Percentiles rank a stretch among this genome's conserved stretches.
These are phyloP conservation scores for Chunga burmeisteri DNA, from an alignment of 2,113 vertebrate species.

Conservation along the genomic window DNA sequence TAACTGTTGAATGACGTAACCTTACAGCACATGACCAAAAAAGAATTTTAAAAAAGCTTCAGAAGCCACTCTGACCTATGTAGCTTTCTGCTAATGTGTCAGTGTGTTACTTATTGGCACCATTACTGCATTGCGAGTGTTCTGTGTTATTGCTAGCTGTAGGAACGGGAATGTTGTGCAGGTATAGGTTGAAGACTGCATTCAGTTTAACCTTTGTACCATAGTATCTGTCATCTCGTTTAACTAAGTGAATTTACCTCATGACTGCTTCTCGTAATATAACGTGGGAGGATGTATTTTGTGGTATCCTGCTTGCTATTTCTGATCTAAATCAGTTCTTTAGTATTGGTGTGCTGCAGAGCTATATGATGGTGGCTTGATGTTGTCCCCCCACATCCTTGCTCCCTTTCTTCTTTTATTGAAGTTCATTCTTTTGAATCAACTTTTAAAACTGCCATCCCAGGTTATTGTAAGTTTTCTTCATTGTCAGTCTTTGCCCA, in stretches of 20 bases:
- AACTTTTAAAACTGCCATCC: neutral
- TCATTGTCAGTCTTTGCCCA: neutral
- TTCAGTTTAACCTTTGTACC: neutral
- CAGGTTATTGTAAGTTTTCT: neutral
- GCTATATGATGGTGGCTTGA: neutral
- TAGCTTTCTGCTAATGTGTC: neutral
- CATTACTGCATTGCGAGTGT: neutral
- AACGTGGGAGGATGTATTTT: neutral
- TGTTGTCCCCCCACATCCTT: accelerated
- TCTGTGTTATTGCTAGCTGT: neutral
- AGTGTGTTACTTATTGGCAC: neutral
- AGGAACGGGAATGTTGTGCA: neutral
- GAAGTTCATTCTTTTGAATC: neutral
- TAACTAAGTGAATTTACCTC: neutral
- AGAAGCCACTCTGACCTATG: neutral
- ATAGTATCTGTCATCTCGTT: neutral
- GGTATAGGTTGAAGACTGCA: neutral
- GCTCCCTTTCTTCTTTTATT: accelerated
- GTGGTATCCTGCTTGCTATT: neutral
- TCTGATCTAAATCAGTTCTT: neutral
- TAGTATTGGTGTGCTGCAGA: neutral
- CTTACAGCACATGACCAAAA: neutral
- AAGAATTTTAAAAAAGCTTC: neutral
- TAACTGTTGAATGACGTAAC: neutral
- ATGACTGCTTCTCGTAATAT: neutral